phyloP scores from a whole-genome alignment of 1,140 invertebrate genomes.

The Tribolium madens region DNA sequence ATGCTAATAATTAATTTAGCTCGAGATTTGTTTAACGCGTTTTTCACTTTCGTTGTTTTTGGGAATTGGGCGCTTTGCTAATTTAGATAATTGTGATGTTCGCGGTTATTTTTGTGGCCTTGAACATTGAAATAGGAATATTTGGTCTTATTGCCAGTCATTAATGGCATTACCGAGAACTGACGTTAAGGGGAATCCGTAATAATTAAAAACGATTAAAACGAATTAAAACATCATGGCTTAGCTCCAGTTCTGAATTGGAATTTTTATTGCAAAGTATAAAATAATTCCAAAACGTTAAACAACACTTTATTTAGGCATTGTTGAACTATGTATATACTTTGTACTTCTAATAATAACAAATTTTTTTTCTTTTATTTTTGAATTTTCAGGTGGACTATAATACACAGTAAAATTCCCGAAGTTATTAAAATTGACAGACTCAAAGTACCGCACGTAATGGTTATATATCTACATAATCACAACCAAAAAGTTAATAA shows the following conservation, averaged over 20 bases:
- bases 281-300: no score
- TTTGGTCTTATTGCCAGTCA: neutral
- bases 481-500: neutral
- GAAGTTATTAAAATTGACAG: neutral
- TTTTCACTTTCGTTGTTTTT: slow-evolving; percentile 5
- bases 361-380: no score
- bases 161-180: neutral
- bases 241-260: no score
- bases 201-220: neutral
- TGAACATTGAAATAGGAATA: neutral
- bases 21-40: neutral
- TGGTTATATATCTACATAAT: neutral
- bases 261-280: no score
- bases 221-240: neutral
- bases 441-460: neutral
- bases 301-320: no score
- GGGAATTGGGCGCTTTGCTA: neutral
- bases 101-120: no score
- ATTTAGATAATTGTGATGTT: neutral
- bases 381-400: neutral
- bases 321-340: no score
- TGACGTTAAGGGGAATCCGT: neutral
- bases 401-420: neutral
- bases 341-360: no score
- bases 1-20: slow-evolving; percentile 41